These are phyloP conservation scores for Zaprionus taronus DNA, from an alignment of 1,140 invertebrate genomes.

Conservation along the genomic window DNA sequence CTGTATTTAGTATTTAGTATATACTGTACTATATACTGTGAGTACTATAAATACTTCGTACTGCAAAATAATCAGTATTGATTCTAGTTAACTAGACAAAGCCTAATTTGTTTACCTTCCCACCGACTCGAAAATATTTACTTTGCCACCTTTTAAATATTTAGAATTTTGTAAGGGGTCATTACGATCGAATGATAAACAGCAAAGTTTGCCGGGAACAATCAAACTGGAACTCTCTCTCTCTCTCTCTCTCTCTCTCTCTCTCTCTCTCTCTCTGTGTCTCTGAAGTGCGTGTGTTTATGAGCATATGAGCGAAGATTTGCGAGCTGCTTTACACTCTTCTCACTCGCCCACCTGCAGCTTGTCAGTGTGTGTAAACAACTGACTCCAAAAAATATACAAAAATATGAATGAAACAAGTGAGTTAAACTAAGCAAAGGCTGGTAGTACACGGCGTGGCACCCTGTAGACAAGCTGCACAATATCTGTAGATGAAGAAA, in stretches of 20 bases:
- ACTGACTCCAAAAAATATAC: neutral
- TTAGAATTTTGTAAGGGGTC: neutral
- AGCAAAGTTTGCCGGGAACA: neutral
- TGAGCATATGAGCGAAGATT: neutral
- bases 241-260: neutral
- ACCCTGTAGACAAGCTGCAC: neutral
- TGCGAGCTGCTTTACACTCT: neutral
- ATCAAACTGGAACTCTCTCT: neutral
- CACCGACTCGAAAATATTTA: neutral
- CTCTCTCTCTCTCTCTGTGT: neutral
- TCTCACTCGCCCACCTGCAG: neutral
- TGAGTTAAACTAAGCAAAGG: too few relatives aligned
- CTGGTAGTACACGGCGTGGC: neutral
- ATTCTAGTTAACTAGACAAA: neutral
- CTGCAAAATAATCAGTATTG: neutral
- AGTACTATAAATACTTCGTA: too few relatives aligned
- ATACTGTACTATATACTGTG: too few relatives aligned
- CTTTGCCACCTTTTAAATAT: neutral
- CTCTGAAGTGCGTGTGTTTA: neutral
- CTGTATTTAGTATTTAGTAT: too few relatives aligned
- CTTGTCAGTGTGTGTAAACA: slow-evolving; percentile 17
- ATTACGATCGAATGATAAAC: neutral
- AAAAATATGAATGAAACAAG: slow-evolving; percentile 8
- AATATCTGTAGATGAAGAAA: too few relatives aligned
- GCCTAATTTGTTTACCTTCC: neutral